A percentile compares a stretch with the other conserved stretches of the same genome.
These are phyloP conservation scores for Chromoteleia sp. DNA, from an alignment of 2,888 invertebrate genomes.

Conservation along the genomic window DNA sequence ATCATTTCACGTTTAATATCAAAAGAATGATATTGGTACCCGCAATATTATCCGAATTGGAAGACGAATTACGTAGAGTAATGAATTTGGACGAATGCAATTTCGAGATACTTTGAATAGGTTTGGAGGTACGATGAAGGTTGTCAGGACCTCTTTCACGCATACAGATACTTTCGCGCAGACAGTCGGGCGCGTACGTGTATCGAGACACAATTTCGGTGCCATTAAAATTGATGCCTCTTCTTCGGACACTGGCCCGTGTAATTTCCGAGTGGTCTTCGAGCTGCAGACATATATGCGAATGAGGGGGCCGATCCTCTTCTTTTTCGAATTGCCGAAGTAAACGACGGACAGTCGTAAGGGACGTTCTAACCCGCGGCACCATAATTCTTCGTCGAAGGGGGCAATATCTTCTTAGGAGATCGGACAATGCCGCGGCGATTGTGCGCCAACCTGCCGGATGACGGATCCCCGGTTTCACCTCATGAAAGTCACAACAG, in stretches of 20 bases:
- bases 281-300: constrained; percentile 61
- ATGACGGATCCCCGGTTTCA: constrained; percentile 82
- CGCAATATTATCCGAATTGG: constrained; percentile 24
- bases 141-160: constrained; percentile 39
- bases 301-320: constrained; percentile 59
- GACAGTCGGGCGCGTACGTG: constrained; percentile 27
- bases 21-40: constrained; percentile 1
- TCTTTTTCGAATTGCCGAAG: constrained; percentile 65
- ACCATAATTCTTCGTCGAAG: constrained; percentile 72
- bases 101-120: constrained; percentile 51
- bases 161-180: constrained; percentile 21
- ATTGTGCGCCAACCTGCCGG: constrained; percentile 75
- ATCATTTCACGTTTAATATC: constrained; percentile 11
- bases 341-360: constrained; percentile 67
- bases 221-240: constrained; percentile 71
- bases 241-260: constrained; percentile 67
- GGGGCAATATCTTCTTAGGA: constrained; percentile 78
- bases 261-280: constrained; percentile 67
- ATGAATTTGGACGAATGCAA: constrained; percentile 41
- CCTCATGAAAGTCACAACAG: constrained; percentile 83
- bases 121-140: constrained; percentile 28
- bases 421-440: constrained; percentile 77
- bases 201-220: constrained; percentile 70
- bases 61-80: constrained; percentile 37
- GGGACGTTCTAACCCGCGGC: constrained; percentile 70